phyloP scores from a whole-genome alignment of 37 sponge, comb jelly and placozoan species.

The Mnemiopsis leidyi region DNA sequence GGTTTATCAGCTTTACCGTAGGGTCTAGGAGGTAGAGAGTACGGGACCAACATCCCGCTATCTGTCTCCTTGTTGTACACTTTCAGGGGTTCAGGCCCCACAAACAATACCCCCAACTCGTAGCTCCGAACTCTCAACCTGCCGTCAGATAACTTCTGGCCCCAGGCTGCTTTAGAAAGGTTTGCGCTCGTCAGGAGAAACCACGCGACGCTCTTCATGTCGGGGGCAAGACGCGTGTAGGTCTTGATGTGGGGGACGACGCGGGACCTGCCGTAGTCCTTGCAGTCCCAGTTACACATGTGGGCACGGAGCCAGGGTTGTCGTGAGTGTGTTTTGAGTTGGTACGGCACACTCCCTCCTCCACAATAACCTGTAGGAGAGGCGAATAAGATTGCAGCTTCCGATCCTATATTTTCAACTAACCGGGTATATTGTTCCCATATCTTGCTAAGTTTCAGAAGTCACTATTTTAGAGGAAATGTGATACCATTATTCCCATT shows the following conservation, averaged over 20 bases:
- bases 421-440: no score
- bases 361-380: background rate
- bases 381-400: no score
- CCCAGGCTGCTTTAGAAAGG: constrained; percentile 98
- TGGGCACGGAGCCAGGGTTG: constrained; percentile 71
- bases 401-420: no score
- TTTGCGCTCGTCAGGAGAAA: constrained; percentile 91
- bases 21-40: constrained; percentile 23
- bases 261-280: constrained; percentile 71
- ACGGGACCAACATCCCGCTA: constrained; percentile 32
- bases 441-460: no score
- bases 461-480: no score
- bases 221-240: constrained; percentile 82
- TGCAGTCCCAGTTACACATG: constrained; percentile 21
- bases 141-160: constrained; percentile 67
- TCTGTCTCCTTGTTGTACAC: background rate
- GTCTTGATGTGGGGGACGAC: constrained; percentile 96
- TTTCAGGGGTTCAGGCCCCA: background rate
- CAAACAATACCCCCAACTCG: constrained; percentile 51
- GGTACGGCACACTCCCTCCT: constrained; percentile 88
- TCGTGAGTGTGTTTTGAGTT: constrained; percentile 71
- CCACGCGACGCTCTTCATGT: constrained; percentile 76
- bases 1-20: constrained; percentile 61
- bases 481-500: no score
- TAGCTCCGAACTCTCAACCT: constrained; percentile 34